Percentiles rank a stretch among this genome's conserved stretches.
Conservation (phyloP, 2,797 vertebrate species). For the Pangasius macronema region DNA sequence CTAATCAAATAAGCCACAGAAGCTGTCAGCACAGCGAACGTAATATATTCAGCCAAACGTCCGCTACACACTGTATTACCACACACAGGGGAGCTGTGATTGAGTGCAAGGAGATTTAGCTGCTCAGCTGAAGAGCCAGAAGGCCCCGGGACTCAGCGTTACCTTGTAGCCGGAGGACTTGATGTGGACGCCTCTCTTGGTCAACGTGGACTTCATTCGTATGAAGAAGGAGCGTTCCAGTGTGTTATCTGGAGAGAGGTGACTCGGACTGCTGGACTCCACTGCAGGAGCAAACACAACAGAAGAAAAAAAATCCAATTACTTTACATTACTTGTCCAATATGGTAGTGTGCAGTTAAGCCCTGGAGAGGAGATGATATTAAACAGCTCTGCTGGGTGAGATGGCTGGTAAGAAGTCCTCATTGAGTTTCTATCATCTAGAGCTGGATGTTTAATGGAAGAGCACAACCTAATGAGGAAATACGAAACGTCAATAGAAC, state of each 20-base stretch:
- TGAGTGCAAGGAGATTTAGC: constrained; percentile 39
- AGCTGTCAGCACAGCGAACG: constrained; percentile 33
- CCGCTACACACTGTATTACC: constrained; percentile 45
- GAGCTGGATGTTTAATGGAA: constrained; percentile 56
- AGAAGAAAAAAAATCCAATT: constrained; percentile 56
- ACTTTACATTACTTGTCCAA: constrained; percentile 55
- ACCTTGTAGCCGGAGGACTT: constrained; percentile 99
- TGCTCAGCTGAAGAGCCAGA: constrained; percentile 17
- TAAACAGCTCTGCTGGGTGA: constrained; percentile 42
- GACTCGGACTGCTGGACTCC: constrained; percentile 92
- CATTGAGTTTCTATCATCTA: constrained; percentile 61
- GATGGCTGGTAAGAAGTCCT: constrained; percentile 55
- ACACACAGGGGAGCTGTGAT: constrained; percentile 48
- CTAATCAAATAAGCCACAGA: constrained; percentile 48
- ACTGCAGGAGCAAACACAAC: constrained; percentile 73
- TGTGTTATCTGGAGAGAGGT: constrained; percentile 88
- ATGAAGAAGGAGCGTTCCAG: constrained; percentile 97
- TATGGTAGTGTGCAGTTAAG: constrained; percentile 48
- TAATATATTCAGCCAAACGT: constrained; percentile 49
- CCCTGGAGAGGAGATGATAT: constrained; percentile 52
- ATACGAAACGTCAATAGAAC: constrained; percentile 58
- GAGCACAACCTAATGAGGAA: constrained; percentile 54
- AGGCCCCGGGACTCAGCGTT: constrained; percentile 39
- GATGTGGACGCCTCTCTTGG: constrained; percentile 98
- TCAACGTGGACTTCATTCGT: constrained; percentile 99